Conservation (phyloP, 2,113 vertebrate species). For the Oncorhynchus tshawytscha region DNA sequence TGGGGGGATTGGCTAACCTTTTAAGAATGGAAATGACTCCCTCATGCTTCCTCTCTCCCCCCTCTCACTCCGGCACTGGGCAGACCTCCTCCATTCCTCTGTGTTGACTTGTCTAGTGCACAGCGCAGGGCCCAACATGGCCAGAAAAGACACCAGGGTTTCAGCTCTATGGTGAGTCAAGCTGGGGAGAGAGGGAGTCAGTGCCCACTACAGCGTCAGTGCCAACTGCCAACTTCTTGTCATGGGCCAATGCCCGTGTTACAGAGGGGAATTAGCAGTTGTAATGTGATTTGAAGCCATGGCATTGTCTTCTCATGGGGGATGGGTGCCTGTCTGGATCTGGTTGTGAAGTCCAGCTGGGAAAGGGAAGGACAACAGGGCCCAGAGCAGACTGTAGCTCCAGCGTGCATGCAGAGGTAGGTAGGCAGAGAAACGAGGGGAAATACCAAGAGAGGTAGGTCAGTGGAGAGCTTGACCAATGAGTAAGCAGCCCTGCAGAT, state of each 20-base stretch:
- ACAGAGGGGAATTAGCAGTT: not conserved
- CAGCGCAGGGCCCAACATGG: not conserved
- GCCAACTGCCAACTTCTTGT: not conserved
- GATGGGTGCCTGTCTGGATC: not conserved
- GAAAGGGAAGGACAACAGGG: not conserved
- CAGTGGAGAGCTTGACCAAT: conserved; percentile 35
- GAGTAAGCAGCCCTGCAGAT: conserved; percentile 22
- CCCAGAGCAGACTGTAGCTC: not conserved
- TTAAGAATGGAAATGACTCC: not conserved
- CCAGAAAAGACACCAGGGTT: not conserved
- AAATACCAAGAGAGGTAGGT: conserved; percentile 54
- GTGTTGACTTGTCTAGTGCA: not conserved
- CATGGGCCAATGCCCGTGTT: not conserved
- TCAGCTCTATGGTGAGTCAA: not conserved
- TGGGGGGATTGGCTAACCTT: not conserved
- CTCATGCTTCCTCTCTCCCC: not conserved
- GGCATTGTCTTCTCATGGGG: not conserved
- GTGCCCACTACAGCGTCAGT: not conserved
- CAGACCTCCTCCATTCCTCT: not conserved
- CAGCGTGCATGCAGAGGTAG: not conserved
- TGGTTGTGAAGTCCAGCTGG: not conserved
- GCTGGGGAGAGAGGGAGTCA: not conserved
- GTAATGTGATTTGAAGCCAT: not conserved
- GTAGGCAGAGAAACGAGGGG: conserved; percentile 1
- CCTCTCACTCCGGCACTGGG: not conserved